Conservation (phyloP, 2,113 vertebrate genomes). For the Drymodes brunneopygia region DNA sequence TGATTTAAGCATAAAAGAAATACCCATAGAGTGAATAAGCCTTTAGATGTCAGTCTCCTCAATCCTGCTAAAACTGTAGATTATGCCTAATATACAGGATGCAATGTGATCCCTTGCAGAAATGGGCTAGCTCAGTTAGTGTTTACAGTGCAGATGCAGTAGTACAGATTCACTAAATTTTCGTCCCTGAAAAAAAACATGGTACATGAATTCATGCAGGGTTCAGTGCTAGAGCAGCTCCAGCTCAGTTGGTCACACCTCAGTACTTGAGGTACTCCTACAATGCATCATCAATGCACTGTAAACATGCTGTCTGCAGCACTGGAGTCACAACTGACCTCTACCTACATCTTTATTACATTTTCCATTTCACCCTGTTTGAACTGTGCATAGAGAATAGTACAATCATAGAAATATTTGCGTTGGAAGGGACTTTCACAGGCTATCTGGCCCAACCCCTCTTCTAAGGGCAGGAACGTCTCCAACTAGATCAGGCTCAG, state of each 20-base stretch:
- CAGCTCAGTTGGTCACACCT: neutral
- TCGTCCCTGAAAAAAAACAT: neutral
- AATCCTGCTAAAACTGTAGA: neutral
- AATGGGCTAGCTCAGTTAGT: neutral
- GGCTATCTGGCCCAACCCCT: neutral
- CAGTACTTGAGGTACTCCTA: neutral
- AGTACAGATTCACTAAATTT: neutral
- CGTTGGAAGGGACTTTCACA: neutral
- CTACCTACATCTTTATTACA: neutral
- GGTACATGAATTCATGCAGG: neutral
- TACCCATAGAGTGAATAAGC: neutral
- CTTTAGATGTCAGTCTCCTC: neutral
- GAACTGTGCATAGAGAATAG: neutral
- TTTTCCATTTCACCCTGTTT: neutral
- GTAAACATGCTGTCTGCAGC: neutral
- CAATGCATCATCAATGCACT: neutral
- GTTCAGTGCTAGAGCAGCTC: neutral
- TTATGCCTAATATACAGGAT: neutral
- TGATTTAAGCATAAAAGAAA: neutral
- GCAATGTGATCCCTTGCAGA: neutral
- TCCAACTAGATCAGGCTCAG: neutral
- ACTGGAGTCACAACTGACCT: neutral
- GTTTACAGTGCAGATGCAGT: neutral
- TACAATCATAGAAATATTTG: neutral
- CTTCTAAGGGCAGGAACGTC: neutral